These are phyloP conservation scores for Hemichromis elongatus DNA, from an alignment of 2,113 vertebrate genomes.

Conservation along the genomic window DNA sequence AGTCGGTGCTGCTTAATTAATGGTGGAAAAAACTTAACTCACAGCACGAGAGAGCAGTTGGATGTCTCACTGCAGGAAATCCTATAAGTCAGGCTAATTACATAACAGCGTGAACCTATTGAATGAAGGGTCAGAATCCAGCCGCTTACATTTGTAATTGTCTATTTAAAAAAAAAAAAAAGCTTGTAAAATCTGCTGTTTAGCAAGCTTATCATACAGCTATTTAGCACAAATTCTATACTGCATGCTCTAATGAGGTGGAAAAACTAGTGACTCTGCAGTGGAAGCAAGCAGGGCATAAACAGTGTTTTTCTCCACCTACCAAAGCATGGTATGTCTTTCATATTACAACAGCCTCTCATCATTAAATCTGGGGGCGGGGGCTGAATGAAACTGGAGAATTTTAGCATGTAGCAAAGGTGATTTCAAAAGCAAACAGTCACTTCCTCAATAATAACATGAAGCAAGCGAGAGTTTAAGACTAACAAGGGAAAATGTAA, in stretches of 20 bases:
- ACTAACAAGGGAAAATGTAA: neutral
- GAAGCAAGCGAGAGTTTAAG: neutral
- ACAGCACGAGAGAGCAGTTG: slow-evolving; percentile 9
- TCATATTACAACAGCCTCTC: neutral
- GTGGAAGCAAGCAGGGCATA: neutral
- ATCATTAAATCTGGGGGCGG: neutral
- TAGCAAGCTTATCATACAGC: neutral
- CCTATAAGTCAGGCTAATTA: slow-evolving; percentile 37
- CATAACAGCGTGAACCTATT: slow-evolving; percentile 26
- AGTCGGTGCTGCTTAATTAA: slow-evolving; percentile 53
- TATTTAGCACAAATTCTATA: neutral
- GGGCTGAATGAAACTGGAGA: neutral
- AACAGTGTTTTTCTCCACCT: neutral
- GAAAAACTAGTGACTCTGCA: neutral
- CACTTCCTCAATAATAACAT: neutral
- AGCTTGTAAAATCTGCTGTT: neutral
- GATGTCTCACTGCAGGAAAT: slow-evolving; percentile 21
- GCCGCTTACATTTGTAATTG: neutral
- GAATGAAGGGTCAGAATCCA: neutral
- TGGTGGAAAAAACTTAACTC: slow-evolving; percentile 36
- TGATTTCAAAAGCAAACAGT: neutral
- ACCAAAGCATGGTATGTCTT: neutral
- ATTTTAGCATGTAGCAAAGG: neutral
- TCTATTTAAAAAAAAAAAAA: neutral
- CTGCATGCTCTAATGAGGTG: neutral